phyloP scores from a whole-genome alignment of 1,140 invertebrate species.

The Nilaparvata lugens region DNA sequence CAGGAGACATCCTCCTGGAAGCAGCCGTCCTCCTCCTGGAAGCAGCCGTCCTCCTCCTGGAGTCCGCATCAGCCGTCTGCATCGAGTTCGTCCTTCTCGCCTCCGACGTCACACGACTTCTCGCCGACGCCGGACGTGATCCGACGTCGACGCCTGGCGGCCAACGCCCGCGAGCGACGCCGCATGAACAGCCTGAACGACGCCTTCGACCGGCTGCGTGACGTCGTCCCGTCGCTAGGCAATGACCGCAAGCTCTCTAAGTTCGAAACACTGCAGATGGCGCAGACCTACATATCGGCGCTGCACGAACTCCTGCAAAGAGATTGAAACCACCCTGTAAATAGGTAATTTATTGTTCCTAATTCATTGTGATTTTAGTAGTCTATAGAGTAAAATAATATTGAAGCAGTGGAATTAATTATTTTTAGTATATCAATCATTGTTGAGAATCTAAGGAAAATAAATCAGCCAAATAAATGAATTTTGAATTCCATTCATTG shows the following conservation, averaged over 20 bases:
- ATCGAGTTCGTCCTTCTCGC: not conserved
- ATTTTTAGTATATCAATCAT: too few species aligned
- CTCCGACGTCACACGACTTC: not conserved
- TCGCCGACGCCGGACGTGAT: conserved; percentile 36
- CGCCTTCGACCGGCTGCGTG: conserved; percentile 67
- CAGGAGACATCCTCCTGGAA: not conserved
- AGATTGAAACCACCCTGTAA: conserved; percentile 1
- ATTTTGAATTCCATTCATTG: too few species aligned
- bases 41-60: not conserved
- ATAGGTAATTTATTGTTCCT: too few species aligned
- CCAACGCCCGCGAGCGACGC: conserved; percentile 67
- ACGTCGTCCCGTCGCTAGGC: conserved; percentile 69
- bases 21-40: not conserved
- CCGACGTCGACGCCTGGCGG: conserved; percentile 55
- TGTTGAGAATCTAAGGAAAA: too few species aligned
- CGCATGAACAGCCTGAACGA: conserved; percentile 76
- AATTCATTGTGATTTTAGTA: too few species aligned
- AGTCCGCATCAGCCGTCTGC: not conserved
- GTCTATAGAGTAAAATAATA: too few species aligned
- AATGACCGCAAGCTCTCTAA: conserved; percentile 75
- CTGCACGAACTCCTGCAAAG: conserved; percentile 49
- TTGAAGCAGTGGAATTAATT: too few species aligned
- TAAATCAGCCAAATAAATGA: too few species aligned
- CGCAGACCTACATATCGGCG: conserved; percentile 72
- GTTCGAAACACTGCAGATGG: conserved; percentile 83